Conservation (phyloP, 1,140 invertebrate genomes). For the Macrostomum lignano region DNA sequence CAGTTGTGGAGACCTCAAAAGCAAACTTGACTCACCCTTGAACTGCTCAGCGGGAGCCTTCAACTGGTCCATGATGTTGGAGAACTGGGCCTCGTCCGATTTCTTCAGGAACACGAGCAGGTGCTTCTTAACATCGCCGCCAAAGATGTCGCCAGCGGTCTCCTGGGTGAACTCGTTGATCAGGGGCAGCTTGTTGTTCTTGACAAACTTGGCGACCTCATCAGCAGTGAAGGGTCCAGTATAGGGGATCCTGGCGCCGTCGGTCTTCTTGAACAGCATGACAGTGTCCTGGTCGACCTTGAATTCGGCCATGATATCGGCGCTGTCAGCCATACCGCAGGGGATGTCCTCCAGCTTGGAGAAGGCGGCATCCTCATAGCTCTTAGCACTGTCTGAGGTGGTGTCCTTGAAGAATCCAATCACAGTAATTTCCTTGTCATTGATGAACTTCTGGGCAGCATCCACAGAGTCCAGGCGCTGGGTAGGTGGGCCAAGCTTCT, state of each 20-base stretch:
- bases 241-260: conserved; percentile 55
- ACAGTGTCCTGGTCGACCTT: conserved; percentile 40
- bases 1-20: too few species aligned
- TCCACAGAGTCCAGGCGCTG: conserved; percentile 44
- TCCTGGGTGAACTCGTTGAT: conserved; percentile 75
- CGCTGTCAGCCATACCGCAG: conserved; percentile 53
- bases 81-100: conserved; percentile 39
- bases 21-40: too few species aligned
- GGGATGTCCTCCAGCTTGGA: conserved; percentile 53
- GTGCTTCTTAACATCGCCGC: conserved; percentile 73
- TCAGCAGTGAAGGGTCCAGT: conserved; percentile 36
- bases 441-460: conserved; percentile 52
- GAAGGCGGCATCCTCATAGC: conserved; percentile 48
- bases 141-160: conserved; percentile 48
- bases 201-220: conserved; percentile 43
- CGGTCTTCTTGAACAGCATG: conserved; percentile 70
- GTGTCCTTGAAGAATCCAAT: conserved; percentile 74
- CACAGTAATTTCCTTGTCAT: conserved; percentile 45
- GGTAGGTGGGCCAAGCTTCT: conserved; percentile 73
- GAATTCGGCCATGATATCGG: conserved; percentile 44
- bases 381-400: conserved; percentile 45
- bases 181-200: conserved; percentile 53
- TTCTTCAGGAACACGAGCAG: conserved; percentile 51
- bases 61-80: conserved; percentile 36
- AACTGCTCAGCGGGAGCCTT: conserved; percentile 45